phyloP scores from a whole-genome alignment of 2,888 invertebrate species.

The Tetanocera ferruginea region DNA sequence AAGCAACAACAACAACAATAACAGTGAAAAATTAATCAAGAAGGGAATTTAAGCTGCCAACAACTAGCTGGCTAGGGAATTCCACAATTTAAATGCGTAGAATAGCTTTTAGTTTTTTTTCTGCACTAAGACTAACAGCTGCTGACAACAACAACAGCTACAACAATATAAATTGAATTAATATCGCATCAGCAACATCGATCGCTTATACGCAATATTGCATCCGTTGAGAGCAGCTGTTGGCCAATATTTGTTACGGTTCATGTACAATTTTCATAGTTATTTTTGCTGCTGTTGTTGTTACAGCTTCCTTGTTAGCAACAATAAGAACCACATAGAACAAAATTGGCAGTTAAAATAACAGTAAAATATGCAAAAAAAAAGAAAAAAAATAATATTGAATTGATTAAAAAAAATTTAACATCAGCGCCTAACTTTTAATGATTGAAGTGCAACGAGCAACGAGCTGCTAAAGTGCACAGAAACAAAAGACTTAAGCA shows the following conservation, averaged over 20 bases:
- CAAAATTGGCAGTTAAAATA: neutral
- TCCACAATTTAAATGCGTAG: neutral
- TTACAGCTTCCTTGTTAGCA: conserved; percentile 1
- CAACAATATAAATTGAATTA: conserved; percentile 4
- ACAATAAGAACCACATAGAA: conserved; percentile 5
- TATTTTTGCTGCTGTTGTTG: conserved; percentile 39
- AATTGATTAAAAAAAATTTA: neutral
- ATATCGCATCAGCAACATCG: conserved; percentile 35
- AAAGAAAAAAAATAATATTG: neutral
- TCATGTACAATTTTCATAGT: conserved; percentile 55
- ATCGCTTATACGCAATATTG: conserved; percentile 59
- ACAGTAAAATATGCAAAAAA: no score
- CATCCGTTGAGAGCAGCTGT: conserved; percentile 58
- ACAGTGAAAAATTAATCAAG: neutral
- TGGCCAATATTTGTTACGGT: conserved; percentile 67
- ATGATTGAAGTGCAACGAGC: conserved; percentile 7
- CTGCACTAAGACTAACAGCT: neutral
- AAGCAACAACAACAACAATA: neutral
- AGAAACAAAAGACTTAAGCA: conserved; percentile 28
- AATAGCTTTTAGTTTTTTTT: neutral
- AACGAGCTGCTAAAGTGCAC: neutral
- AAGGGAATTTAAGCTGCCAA: neutral
- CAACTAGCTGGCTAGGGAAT: neutral
- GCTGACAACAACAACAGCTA: neutral
- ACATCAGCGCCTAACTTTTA: neutral